phyloP scores from a whole-genome alignment of 2,888 invertebrate species.

The Sylvicola cinctus region DNA sequence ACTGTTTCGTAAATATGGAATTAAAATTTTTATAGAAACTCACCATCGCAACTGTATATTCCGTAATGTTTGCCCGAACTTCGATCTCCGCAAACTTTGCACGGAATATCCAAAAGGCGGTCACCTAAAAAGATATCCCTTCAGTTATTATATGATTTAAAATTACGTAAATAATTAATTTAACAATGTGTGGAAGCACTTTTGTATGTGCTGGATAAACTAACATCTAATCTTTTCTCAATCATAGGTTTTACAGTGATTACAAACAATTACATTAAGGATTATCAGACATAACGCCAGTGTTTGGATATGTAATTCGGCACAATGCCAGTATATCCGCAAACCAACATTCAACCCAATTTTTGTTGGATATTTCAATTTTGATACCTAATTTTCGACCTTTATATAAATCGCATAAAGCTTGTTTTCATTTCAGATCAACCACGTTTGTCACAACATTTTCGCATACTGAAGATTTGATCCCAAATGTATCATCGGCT shows the following conservation, averaged over 20 bases:
- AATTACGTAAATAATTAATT: neutral
- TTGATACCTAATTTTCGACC: too few species aligned
- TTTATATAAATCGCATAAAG: too few species aligned
- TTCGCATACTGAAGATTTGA: too few species aligned
- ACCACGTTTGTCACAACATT: too few species aligned
- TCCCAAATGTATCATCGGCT: too few species aligned
- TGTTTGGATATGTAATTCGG: too few species aligned
- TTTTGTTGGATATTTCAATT: too few species aligned
- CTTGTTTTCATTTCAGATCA: too few species aligned
- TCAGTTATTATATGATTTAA: neutral
- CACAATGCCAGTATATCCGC: too few species aligned
- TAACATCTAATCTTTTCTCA: neutral
- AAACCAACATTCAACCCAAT: neutral
- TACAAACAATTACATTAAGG: too few species aligned
- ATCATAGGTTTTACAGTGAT: too few species aligned
- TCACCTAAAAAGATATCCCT: slow-evolving; percentile 52
- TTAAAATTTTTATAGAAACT: slow-evolving; percentile 22
- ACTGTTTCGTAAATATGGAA: slow-evolving; percentile 1
- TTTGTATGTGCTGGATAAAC: neutral
- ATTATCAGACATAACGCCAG: too few species aligned
- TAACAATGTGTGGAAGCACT: neutral
- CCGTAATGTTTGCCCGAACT: slow-evolving; percentile 99
- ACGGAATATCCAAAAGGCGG: slow-evolving; percentile 92
- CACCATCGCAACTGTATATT: slow-evolving; percentile 98
- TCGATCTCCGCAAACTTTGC: slow-evolving; percentile 96